A percentile compares a stretch with the other conserved stretches of the same genome.
phyloP scores from a whole-genome alignment of 1,140 invertebrate species.

The Drosophila leontia region DNA sequence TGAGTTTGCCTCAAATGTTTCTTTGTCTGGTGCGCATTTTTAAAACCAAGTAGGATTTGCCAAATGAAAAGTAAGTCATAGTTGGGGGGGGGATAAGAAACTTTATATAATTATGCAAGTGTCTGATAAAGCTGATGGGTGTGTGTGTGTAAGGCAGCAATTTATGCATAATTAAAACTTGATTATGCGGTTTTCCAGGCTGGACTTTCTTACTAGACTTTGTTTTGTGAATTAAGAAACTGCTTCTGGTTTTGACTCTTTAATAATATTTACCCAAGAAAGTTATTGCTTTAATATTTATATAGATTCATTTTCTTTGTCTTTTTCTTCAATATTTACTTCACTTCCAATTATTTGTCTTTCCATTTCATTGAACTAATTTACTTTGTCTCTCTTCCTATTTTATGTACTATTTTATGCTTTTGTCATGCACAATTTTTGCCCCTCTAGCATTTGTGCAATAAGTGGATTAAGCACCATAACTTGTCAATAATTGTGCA shows the following conservation, averaged over 20 bases:
- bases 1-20: slow-evolving; percentile 50
- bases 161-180: slow-evolving; percentile 61
- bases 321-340: neutral
- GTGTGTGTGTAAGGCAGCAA: slow-evolving; percentile 13
- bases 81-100: slow-evolving; percentile 16
- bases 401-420: slow-evolving; percentile 17
- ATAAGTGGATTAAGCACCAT: slow-evolving; percentile 10
- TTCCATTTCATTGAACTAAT: slow-evolving; percentile 34
- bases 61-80: slow-evolving; percentile 24
- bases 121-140: slow-evolving; percentile 41
- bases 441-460: slow-evolving; percentile 17
- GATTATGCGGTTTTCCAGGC: slow-evolving; percentile 33
- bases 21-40: slow-evolving; percentile 46
- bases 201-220: neutral
- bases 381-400: slow-evolving; percentile 18
- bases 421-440: slow-evolving; percentile 13
- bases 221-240: slow-evolving; percentile 6
- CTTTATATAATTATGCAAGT: slow-evolving; percentile 62
- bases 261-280: neutral
- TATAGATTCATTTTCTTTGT: neutral
- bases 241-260: neutral
- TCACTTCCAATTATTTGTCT: slow-evolving; percentile 20
- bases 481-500: slow-evolving; percentile 30
- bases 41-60: slow-evolving; percentile 42
- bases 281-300: too few relatives aligned